Evolutionary conservation across 2,888 invertebrate genomes (phyloP).

Genomic region (Odontocolon sp.): DNA sequence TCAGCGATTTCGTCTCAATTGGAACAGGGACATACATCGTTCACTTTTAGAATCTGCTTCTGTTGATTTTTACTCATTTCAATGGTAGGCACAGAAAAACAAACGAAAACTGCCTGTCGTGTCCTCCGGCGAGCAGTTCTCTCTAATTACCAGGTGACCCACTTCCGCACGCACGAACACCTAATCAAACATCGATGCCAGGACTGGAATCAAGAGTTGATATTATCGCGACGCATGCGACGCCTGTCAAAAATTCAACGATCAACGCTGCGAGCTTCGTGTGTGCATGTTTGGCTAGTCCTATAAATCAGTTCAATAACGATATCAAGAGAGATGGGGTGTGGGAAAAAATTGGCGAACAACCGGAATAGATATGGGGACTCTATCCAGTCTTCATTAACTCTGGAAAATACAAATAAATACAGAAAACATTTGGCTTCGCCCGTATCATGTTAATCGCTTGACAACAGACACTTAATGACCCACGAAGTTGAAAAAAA

Average conservation of each 20-base stretch:
- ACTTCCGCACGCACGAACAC: conserved; percentile 56
- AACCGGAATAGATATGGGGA: conserved; percentile 32
- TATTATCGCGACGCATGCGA: conserved; percentile 57
- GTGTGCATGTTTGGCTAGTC: conserved; percentile 2
- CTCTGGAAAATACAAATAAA: conserved; percentile 42
- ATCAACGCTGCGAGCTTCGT: conserved; percentile 30
- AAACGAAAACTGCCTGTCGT: conserved; percentile 41
- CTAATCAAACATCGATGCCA: conserved; percentile 54
- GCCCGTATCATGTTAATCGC: conserved; percentile 14
- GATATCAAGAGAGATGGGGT: conserved; percentile 22
- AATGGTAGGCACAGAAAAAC: conserved; percentile 27
- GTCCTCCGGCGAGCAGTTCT: conserved; percentile 33
- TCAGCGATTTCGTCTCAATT: conserved; percentile 1
- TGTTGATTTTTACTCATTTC: conserved; percentile 16
- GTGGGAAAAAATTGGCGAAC: conserved; percentile 15
- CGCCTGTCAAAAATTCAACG: conserved; percentile 56
- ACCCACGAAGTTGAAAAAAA: conserved; percentile 5
- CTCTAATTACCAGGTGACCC: conserved; percentile 59
- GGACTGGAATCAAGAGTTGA: conserved; percentile 52
- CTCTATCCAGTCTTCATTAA: conserved; percentile 45
- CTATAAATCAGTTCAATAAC: conserved; percentile 55
- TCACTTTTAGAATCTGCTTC: conserved; percentile 20
- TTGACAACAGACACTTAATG: conserved; percentile 5
- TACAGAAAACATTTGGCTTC: conserved; percentile 47
- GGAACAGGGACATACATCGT: conserved; percentile 4